Evolutionary conservation across 92 coral and sea anemone genomes (phyloP), one percentile per base, ranked within the genome.

Genomic region (Plumapathes pennacea): DNA sequence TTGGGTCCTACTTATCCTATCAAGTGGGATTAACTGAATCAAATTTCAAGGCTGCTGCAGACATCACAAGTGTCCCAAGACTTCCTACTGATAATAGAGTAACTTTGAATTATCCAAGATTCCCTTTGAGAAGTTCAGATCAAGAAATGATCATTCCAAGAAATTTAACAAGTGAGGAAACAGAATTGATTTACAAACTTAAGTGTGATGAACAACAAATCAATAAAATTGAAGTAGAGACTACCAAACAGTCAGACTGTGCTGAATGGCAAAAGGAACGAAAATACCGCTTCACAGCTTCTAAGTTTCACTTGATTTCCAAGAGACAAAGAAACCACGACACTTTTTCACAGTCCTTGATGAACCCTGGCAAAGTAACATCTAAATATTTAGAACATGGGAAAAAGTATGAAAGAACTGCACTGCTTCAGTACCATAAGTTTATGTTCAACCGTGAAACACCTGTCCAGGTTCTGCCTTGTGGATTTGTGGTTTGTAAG

Each of bases 271-370:
- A 30, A 60, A 33, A 49, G 9, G 76, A 67, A 44, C 65, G 77
- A 4, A 65, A 54, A 19, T 54, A 40, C 38, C 13, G 82, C 21
- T 49, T 77, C 18, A 77, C 84, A 25, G 25, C 76, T 15, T 70
- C 79, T 25, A 72, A 60, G 10, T 71, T 72, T 40, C 25, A 53
- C 38, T 23, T 49, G 10, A 34, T 64, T 10, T 22, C 57, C 13
- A 55, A 64, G 26, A 46, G 86, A 13, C 37, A 80, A 49, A 56
- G 86, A 61, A 80, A 73, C 26, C 68, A 48, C 38, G 83, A 81
- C 0, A 58, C 55, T 8, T 62, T 81, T 66, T 73, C 69, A 5
- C 5, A 18, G 7, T 53, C 51, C 9, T 46, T 81, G 19, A 57
- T 74, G n/a, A 21, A 67, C 46, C 78, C 73, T 0, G 59, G 34